Evolutionary conservation across 2,888 invertebrate genomes (phyloP).

Genomic region (Orthonychiurus folsomi): DNA sequence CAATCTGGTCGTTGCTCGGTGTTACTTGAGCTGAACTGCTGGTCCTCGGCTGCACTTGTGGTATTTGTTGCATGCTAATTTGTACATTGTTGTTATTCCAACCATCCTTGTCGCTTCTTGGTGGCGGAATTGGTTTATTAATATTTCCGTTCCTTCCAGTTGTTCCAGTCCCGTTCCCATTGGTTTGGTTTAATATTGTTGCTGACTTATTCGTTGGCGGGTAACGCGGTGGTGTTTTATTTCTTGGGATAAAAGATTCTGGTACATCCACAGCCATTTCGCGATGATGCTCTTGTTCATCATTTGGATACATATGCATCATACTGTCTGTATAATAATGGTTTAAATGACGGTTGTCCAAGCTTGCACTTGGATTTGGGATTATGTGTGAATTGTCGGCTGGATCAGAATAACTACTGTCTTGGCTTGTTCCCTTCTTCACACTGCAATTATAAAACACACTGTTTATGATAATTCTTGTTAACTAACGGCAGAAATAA

Average conservation of each 20-base stretch:
- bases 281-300: constrained; percentile 60
- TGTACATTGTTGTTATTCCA: constrained; percentile 52
- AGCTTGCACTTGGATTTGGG: neutral
- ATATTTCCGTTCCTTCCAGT: constrained; percentile 40
- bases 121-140: constrained; percentile 51
- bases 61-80: constrained; percentile 46
- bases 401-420: neutral
- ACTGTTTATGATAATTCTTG: no score
- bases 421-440: neutral
- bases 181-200: constrained; percentile 25
- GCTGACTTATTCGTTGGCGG: constrained; percentile 48
- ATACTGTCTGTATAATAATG: neutral
- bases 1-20: constrained; percentile 77
- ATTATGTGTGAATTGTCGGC: neutral
- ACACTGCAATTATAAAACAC: neutral
- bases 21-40: constrained; percentile 42
- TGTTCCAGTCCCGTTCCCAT: constrained; percentile 17
- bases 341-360: neutral
- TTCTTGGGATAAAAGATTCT: constrained; percentile 80
- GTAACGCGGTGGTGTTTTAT: constrained; percentile 85
- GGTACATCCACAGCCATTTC: constrained; percentile 99
- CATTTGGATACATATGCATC: constrained; percentile 46
- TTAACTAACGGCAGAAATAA: no score
- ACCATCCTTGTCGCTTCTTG: constrained; percentile 57
- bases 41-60: constrained; percentile 45